Evolutionary conservation across 2,888 invertebrate genomes (phyloP), one percentile per base, ranked within the genome.

Genomic region (Brassicogethes aeneus): DNA sequence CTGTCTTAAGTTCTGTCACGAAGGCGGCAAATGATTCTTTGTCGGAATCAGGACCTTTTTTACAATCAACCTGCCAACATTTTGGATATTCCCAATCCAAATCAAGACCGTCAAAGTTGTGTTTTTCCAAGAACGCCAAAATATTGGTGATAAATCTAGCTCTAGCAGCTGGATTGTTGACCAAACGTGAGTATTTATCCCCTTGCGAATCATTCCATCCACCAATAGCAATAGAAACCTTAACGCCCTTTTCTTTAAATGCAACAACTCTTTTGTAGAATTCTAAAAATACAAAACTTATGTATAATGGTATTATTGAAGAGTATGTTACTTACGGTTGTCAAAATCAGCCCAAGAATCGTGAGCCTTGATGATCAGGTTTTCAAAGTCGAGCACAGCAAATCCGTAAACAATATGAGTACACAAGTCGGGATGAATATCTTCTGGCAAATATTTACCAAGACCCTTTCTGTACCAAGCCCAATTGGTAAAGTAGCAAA

Each of bases 81-180:
- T 83, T 85, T 0, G 94, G 94, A 66, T 94, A 94, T 60, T 94
- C 93, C 92, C 92, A 94, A 60, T 93, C 93, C 36, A 94, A 70
- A 64, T 92, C 92, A n/a, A 93, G 70, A n/a, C 94, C 94, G 59
- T 94, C 90, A 60, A 94, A 94, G 37, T 79, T 77, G 55, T 87
- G 80, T 59, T 84, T 82, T 47, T 84, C 79, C 34, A 92, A 69
- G 61, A 92, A 91, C 47, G 79, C 72, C 1, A 91, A 57, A 0
- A 80, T 81, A 53, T 91, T 83, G 3, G 74, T 72, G 5, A 90
- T 77, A 57, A 92, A 93, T 47, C 79, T 76, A 0, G 73, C 72
- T 37, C 91, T 75, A 0, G 87, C 80, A 1, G 75, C 63, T 0
- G 86, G 80, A 60, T 76, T 82, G 55, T 89, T 85, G 1, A 90